Evolutionary conservation across 2,797 vertebrate genomes (phyloP).

Genomic region (Hoplostethus mediterraneus): DNA sequence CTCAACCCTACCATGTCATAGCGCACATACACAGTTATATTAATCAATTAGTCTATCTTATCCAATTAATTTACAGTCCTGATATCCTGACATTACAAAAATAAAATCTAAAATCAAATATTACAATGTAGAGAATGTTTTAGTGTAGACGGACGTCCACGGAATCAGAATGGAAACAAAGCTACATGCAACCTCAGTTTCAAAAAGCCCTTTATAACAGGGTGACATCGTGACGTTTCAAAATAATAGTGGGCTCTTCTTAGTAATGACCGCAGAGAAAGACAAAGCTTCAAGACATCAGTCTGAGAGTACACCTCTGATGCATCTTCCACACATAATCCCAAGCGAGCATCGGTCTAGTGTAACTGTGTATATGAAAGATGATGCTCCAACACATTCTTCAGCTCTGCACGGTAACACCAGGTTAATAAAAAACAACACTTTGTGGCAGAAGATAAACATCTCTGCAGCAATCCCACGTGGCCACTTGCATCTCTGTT

Average conservation of each 20-base stretch:
- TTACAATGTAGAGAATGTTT: constrained; percentile 53
- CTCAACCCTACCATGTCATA: constrained; percentile 29
- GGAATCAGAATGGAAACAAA: constrained; percentile 21
- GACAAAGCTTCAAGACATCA: neutral
- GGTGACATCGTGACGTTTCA: constrained; percentile 33
- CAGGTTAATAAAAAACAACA: constrained; percentile 21
- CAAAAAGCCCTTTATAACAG: constrained; percentile 43
- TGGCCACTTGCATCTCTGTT: neutral
- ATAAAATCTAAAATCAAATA: constrained; percentile 73
- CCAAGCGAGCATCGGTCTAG: neutral
- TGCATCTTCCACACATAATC: neutral
- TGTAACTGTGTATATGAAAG: neutral
- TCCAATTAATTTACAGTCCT: constrained; percentile 64
- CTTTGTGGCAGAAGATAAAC: constrained; percentile 14
- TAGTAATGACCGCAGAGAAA: neutral
- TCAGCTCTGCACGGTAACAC: constrained; percentile 28
- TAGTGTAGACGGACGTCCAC: constrained; percentile 14
- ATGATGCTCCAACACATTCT: neutral
- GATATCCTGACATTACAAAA: constrained; percentile 75
- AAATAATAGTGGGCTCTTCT: constrained; percentile 33
- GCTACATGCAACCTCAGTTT: constrained; percentile 44
- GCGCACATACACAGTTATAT: constrained; percentile 40
- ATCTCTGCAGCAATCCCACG: neutral
- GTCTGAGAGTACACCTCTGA: neutral
- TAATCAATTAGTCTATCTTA: constrained; percentile 68